Base-by-base conservation (phyloP, 2,113 vertebrate genomes). In the Tursiops truncatus region DNA sequence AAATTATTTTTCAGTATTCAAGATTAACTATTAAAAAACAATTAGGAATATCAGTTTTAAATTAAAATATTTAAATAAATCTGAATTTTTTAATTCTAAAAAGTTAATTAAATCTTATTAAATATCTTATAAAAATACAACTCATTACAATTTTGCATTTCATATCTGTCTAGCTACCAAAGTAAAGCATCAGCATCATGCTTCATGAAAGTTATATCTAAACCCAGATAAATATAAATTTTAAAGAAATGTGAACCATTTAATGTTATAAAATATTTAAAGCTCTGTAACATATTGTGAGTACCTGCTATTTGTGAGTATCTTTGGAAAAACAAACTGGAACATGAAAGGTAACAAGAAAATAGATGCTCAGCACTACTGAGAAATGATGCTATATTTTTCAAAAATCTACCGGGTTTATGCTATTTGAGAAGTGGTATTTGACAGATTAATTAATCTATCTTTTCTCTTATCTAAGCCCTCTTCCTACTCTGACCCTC, bases 41-140 rank as follows among this genome's bases (percentile, higher is more conserved):
- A 73, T 67, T 28, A 84, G 23, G 8, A 96, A 90, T 71, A 88
- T 21, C 3, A 73, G 1, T 53, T 94, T 88, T 79, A 74, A 96
- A 82, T 65, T 44, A 79, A 93, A 80, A 41, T 77, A 91, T 80
- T 63, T 85, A 93, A 87, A 67, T 93, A 58, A 50, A 58, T 38
- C 12, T 81, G 38, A 87, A 70, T 31, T 33, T 50, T 73, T 96
- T 70, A 60, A 82, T 94, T 94, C 23, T 89, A n/a, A 81, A 94
- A 76, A 70, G 5, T 71, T 70, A 53, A 82, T 79, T 94, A 90
- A 85, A 70, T 38, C 31, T 77, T 53, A 89, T 38, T 44, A 77
- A 91, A 65, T 81, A 84, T 53, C 88, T 60, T 62, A 65, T 89
- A 74, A 89, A 81, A 95, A 21, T 44, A 60, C 0, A 92, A 47